A percentile compares a stretch with the other conserved stretches of the same genome.
phyloP scores from a whole-genome alignment of 2,888 invertebrate species.

The Sicus ferrugineus region DNA sequence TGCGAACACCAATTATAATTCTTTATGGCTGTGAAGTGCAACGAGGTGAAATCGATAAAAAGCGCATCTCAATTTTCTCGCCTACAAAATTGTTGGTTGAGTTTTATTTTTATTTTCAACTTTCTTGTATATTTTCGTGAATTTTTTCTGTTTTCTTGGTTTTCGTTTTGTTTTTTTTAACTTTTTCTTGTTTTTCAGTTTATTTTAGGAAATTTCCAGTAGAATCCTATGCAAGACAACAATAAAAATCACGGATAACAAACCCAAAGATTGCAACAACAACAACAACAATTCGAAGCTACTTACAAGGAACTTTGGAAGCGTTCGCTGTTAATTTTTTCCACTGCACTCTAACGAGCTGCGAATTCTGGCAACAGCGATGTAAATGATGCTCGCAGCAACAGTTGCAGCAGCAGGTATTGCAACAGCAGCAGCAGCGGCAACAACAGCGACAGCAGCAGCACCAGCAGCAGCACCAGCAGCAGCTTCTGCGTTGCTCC shows the following conservation, averaged over 20 bases:
- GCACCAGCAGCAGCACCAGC: constrained; percentile 25
- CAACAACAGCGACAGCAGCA: constrained; percentile 18
- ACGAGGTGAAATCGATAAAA: constrained; percentile 30
- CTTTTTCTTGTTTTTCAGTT: background rate
- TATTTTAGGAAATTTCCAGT: background rate
- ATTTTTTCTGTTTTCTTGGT: background rate
- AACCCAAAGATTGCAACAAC: background rate
- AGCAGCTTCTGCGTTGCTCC: constrained; percentile 13
- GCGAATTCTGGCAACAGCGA: constrained; percentile 22
- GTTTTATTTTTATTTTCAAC: background rate
- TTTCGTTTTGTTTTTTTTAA: no score
- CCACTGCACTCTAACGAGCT: constrained; percentile 27
- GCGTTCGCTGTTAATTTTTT: constrained; percentile 9
- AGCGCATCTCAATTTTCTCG: constrained; percentile 31
- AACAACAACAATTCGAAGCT: background rate
- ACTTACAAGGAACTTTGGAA: background rate
- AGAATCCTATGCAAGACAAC: background rate
- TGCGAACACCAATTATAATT: constrained; percentile 31
- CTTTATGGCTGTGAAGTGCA: constrained; percentile 12
- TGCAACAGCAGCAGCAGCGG: constrained; percentile 26
- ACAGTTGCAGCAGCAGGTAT: constrained; percentile 22
- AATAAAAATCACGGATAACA: background rate
- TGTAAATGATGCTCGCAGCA: constrained; percentile 26
- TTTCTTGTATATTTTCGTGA: no score
- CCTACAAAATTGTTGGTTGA: background rate